Evolutionary conservation across 1,140 invertebrate species (phyloP), one percentile per base, ranked within the genome.

Genomic region (Tetramorium alpestre): DNA sequence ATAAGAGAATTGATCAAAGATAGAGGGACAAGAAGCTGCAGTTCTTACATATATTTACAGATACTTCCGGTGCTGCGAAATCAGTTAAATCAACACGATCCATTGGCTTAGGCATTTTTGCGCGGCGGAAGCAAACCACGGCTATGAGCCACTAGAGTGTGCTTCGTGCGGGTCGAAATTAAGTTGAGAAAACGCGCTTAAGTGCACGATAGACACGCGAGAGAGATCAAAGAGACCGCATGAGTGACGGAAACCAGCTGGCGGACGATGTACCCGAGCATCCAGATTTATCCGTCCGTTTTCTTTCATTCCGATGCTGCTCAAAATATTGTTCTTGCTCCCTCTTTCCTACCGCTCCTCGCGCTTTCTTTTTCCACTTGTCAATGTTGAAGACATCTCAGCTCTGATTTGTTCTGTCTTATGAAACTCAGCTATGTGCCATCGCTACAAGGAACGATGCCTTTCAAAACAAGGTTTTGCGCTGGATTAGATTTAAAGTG

Each of bases 231-330:
- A 94, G 92, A 72, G 67, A 75, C 92, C 91, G 92, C 91, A 54
- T 93, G 92, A 94, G 88, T 94, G 93, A 94, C 93, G 89, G 92
- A 92, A 93, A 92, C 92, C 93, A 94, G 92, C 93, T 94, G 93
- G 91, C 89, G 88, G 90, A 91, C 89, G 89, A 92, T 89, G 88
- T 92, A 90, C 88, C 41, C 88, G 67, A 64, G 87, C 72, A 78
- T 86, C 73, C 77, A 88, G 88, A 88, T 93, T 92, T 92, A 92
- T 89, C 75, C 85, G 70, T 80, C 88, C 91, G 89, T 91, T 92
- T 91, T 92, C 91, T 89, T 81, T 88, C 90, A 80, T 89, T 88
- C 78, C 67, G 76, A 90, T 89, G 84, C 86, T 88, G 69, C 85
- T 92, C 80, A 89, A 90, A 92, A 72, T 51, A 60, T 54, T 62